These are phyloP conservation scores for Chelonus insularis DNA, from an alignment of 1,140 invertebrate species.

Conservation along the genomic window DNA sequence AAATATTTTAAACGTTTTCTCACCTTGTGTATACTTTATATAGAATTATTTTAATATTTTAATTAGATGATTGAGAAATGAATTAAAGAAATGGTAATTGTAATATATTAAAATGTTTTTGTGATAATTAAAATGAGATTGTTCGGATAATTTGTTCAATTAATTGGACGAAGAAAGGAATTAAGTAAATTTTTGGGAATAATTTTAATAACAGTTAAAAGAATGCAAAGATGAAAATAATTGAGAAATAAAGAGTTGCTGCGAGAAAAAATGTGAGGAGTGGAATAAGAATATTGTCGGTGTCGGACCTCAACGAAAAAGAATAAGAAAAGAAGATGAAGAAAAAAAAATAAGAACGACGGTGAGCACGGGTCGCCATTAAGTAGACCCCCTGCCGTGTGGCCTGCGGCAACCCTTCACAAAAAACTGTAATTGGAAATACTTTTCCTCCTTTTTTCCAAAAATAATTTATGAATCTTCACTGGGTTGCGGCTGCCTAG, in stretches of 20 bases:
- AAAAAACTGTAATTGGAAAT: constrained; percentile 56
- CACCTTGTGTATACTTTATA: background rate
- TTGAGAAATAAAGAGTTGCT: constrained; percentile 28
- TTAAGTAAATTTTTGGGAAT: too few relatives aligned
- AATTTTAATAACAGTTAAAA: too few relatives aligned
- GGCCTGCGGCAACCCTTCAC: constrained; percentile 56
- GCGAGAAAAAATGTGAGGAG: constrained; percentile 1
- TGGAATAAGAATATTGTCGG: constrained; percentile 17
- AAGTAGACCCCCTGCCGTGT: constrained; percentile 59
- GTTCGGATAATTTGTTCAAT: too few relatives aligned
- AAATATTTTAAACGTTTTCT: too few relatives aligned
- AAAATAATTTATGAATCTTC: constrained; percentile 53
- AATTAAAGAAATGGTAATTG: too few relatives aligned
- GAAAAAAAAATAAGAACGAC: constrained; percentile 38
- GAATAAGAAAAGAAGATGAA: constrained; percentile 23
- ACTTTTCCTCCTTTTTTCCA: constrained; percentile 54
- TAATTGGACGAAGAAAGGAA: too few relatives aligned
- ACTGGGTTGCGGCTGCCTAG: constrained; percentile 37
- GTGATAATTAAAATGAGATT: too few relatives aligned
- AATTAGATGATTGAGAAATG: background rate
- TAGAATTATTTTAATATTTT: background rate
- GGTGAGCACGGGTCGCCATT: constrained; percentile 59
- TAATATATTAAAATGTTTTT: too few relatives aligned
- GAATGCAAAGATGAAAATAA: constrained; percentile 9
- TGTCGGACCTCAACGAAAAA: constrained; percentile 23